These are phyloP conservation scores for Temnopleurus reevesii DNA, from an alignment of 53 echinoderm and acorn worm genomes.

Conservation along the genomic window DNA sequence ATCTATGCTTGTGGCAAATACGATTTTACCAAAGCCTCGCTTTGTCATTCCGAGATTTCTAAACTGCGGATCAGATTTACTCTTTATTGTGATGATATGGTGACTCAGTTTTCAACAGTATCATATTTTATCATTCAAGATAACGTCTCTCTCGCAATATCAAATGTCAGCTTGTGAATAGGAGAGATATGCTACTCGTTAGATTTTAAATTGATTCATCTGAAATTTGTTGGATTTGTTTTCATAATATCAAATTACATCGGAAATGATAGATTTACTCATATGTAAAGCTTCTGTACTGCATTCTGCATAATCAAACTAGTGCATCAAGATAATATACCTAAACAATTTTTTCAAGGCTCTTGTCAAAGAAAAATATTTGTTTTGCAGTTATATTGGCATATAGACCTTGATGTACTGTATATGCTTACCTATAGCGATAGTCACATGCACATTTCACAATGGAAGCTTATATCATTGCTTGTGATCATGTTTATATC, in stretches of 20 bases:
- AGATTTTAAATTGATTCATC: not conserved
- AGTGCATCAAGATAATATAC: no score
- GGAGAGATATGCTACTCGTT: not conserved
- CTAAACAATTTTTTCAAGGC: not conserved
- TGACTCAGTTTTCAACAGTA: conserved; percentile 31
- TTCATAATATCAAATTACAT: not conserved
- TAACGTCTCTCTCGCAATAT: not conserved
- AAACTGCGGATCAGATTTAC: not conserved
- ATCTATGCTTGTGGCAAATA: conserved; percentile 1
- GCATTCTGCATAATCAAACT: not conserved
- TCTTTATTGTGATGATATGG: not conserved
- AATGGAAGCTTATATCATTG: no score
- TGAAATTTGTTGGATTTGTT: conserved; percentile 6
- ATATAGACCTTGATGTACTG: no score
- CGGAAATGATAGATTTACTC: conserved; percentile 4
- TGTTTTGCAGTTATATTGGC: not conserved
- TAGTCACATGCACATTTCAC: no score
- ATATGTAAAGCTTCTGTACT: not conserved
- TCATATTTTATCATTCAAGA: conserved; percentile 22
- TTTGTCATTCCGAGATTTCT: not conserved
- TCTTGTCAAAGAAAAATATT: not conserved
- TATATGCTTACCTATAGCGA: no score
- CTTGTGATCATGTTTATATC: no score
- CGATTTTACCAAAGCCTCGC: not conserved
- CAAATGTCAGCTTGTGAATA: not conserved